Base-by-base conservation (phyloP, 2,888 invertebrate species). In the Cephalotes varians region DNA sequence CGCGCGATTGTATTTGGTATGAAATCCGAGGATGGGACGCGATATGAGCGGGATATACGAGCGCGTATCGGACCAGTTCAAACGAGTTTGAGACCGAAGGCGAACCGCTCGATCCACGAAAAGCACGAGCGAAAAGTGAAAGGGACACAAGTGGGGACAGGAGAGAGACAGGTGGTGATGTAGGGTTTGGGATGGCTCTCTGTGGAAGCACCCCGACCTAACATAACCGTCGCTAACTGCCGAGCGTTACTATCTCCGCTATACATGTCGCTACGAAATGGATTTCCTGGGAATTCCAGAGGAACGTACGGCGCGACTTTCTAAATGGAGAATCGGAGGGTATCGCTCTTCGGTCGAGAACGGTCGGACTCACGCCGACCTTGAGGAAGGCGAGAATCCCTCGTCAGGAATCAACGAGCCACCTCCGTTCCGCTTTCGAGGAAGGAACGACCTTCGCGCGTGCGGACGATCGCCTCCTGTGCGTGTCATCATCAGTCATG, bases 101-200 rank as follows among this genome's bases (percentile, higher is more conserved):
- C 88, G 89, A 91, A 90, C 91, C 85, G 87, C 90, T 91, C 88
- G 90, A 81, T 81, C 88, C 85, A 88, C 90, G 90, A 90, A 88
- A 90, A 88, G 88, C 86, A 91, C 86, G 89, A 90, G 91, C 88
- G 88, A 91, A 91, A 93, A 93, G 93, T 93, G 93, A 93, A 93
- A 93, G 93, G 93, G 85, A 89, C 77, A 71, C 49, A 60, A 67
- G 51, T 64, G 51, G 72, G 58, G 71, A 77, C 37, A 15, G 12
- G 44, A 69, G 69, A 21, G 49, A 28, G 40, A 54, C 67, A 60
- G 49, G 54, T 73, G 37, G 44, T 15, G 67, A 44, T 54, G 28
- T 69, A 62, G 37, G 40, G 31, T 28, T 9, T 28, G 79, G 56
- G 25, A 54, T 54, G n/a, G 44, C 31, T 28, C 69, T 67, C 37